Conservation (phyloP, 2,797 vertebrate genomes). For the Lutjanus argentimaculatus region DNA sequence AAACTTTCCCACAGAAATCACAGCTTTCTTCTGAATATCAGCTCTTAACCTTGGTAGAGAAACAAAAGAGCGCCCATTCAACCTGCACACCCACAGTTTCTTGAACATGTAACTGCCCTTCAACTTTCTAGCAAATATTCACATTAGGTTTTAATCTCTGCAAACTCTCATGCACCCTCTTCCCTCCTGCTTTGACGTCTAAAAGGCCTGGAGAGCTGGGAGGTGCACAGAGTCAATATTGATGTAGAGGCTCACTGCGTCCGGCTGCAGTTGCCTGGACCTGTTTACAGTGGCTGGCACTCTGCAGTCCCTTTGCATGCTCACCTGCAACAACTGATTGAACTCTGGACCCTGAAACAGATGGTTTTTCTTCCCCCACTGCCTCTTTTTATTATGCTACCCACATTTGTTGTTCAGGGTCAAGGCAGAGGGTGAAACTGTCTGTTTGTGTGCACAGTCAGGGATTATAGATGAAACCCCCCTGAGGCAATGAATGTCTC, state of each 20-base stretch:
- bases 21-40: not conserved
- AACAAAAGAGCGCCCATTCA: not conserved
- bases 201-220: constrained; percentile 44
- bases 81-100: constrained; percentile 7
- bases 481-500: not conserved
- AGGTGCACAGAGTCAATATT: constrained; percentile 70
- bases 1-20: not conserved
- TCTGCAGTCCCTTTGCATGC: constrained; percentile 41
- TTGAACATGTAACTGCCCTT: constrained; percentile 16
- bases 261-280: constrained; percentile 47
- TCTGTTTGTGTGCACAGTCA: constrained; percentile 21
- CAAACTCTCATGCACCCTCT: constrained; percentile 10
- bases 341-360: constrained; percentile 74
- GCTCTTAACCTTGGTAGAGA: constrained; percentile 28
- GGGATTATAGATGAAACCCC: constrained; percentile 11
- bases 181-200: constrained; percentile 17
- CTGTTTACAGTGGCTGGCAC: constrained; percentile 64
- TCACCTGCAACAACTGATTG: constrained; percentile 60
- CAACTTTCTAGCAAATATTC: constrained; percentile 22
- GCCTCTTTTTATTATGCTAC: constrained; percentile 50
- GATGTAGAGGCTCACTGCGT: constrained; percentile 49
- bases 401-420: constrained; percentile 44
- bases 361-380: constrained; percentile 47
- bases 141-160: constrained; percentile 25
- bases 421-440: constrained; percentile 10